Percentiles rank a stretch among this genome's conserved stretches.
These are phyloP conservation scores for Polydrusus tereticollis DNA, from an alignment of 2,888 invertebrate genomes.

Conservation along the genomic window DNA sequence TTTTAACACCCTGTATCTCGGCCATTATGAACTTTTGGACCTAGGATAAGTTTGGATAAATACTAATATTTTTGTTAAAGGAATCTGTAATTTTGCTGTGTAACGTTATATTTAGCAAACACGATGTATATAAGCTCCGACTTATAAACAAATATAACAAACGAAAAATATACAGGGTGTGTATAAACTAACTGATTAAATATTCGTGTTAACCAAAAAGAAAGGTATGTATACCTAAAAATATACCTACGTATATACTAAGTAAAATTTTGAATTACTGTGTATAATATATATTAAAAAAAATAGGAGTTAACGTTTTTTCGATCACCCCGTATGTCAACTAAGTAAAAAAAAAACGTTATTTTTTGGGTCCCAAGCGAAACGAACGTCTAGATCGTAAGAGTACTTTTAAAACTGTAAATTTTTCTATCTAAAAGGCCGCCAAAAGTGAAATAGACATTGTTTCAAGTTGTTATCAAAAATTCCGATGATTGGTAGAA, in stretches of 20 bases:
- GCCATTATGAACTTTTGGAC: too few relatives aligned
- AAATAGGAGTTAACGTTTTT: too few relatives aligned
- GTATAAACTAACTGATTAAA: neutral
- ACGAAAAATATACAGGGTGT: slow-evolving; percentile 1
- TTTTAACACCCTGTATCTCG: too few relatives aligned
- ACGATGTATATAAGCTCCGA: too few relatives aligned
- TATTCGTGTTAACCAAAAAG: neutral
- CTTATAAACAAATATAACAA: neutral
- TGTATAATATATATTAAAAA: too few relatives aligned
- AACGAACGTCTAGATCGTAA: slow-evolving; percentile 11
- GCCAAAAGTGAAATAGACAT: slow-evolving; percentile 52
- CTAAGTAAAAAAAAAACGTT: neutral
- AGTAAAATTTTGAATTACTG: too few relatives aligned
- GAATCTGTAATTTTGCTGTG: too few relatives aligned
- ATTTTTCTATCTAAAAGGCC: slow-evolving; percentile 59
- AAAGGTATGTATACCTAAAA: too few relatives aligned
- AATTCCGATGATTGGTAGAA: neutral
- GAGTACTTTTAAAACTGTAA: slow-evolving; percentile 1
- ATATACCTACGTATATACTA: too few relatives aligned
- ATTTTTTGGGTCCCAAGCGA: slow-evolving; percentile 25
- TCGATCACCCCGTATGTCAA: slow-evolving; percentile 13
- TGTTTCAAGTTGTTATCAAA: neutral
- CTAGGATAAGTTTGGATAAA: too few relatives aligned
- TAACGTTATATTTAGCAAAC: too few relatives aligned
- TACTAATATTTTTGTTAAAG: too few relatives aligned